Base-by-base conservation (phyloP, 1,140 invertebrate genomes). In the Archegozetes longisetosus region DNA sequence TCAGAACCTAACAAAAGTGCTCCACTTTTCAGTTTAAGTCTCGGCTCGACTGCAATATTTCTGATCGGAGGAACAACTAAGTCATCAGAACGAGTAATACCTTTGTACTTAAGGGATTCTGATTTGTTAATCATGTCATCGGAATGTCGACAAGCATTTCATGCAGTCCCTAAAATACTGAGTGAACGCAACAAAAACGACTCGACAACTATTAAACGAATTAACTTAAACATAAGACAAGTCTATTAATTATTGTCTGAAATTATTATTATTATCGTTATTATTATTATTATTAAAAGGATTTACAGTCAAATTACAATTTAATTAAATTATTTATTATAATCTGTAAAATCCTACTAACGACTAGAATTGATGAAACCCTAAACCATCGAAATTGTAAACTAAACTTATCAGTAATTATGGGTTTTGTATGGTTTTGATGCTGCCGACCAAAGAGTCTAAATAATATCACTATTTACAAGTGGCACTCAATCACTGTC, bases 1-100 rank as follows among this genome's bases (percentile, higher is more conserved):
- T 95, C 91, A 0, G 92, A 97, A 75, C 70, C 80, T 2, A 84
- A 90, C 74, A 71, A 83, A 26, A 72, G 79, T 23, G 88, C 90
- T 13, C 91, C 92, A 0, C 72, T 95, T 17, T 81, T 95, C 67
- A 95, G 90, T 1, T 80, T 92, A 68, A 90, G 87, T 73, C 89
- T 91, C 73, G 88, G 88, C 0, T 85, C 88, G 70, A 80, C 80
- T 64, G 86, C 85, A 12, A 79, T 92, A 65, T 91, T 92, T 74
- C 70, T 92, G 40, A 80, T 91, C 63, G 88, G 88, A 20, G 85
- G 85, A 26, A 65, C 66, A 60, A 79, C 74, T 0, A 78, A 82
- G 66, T 76, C 81, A 48, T 75, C 80, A 50, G 70, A 77, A 48
- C 62, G 63, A n/a, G 29, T 56, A 2, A n/a, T 54, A 60, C 82